Base-by-base conservation (phyloP, 2,113 vertebrate genomes). In the Nothoprocta pentlandii region DNA sequence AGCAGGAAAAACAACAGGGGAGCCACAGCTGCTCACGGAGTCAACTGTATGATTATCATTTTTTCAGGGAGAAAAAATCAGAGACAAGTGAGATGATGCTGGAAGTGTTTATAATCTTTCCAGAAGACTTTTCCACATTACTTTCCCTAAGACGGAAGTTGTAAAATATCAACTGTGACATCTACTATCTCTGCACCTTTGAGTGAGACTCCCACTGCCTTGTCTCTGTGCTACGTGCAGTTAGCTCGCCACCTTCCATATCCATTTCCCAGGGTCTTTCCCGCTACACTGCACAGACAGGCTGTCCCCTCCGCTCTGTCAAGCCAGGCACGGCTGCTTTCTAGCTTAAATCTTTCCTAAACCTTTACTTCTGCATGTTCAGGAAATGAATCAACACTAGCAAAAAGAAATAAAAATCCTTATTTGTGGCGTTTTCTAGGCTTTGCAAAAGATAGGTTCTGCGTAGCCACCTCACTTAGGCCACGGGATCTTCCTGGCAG, bases 251-350 rank as follows among this genome's bases (percentile, higher is more conserved):
- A 26, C 58, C 44, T 54, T 34, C 46, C 16, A 85, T 7, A 13
- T 70, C 71, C 59, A 69, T 0, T 0, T 62, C 56, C 13, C 23
- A 19, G 15, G 8, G 41, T 47, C 41, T 53, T 47, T 34, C n/a
- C 12, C 49, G 10, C 28, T 56, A 53, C 10, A 2, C 44, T 20
- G 39, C 5, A 47, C 4, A 63, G 71, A 21, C 3, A 46, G 34
- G 8, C 62, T 39, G 12, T 46, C 20, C 32, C 71, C 58, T 34
- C 25, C 0, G 1, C 34, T 58, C 53, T 62, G 5, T 46, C 36
- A 82, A 46, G 9, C 34, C 44, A 34, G 30, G 75, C 15, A 36
- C 26, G 42, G 13, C 22, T 71, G n/a, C 53, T 66, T 92, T 73
- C 49, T 66, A 64, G 10, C 12, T 73, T 34, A 32, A 4, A 73